A percentile compares a stretch with the other conserved stretches of the same genome.
Evolutionary conservation across 2,888 invertebrate genomes (phyloP).

Genomic region (Aethes cnicana): DNA sequence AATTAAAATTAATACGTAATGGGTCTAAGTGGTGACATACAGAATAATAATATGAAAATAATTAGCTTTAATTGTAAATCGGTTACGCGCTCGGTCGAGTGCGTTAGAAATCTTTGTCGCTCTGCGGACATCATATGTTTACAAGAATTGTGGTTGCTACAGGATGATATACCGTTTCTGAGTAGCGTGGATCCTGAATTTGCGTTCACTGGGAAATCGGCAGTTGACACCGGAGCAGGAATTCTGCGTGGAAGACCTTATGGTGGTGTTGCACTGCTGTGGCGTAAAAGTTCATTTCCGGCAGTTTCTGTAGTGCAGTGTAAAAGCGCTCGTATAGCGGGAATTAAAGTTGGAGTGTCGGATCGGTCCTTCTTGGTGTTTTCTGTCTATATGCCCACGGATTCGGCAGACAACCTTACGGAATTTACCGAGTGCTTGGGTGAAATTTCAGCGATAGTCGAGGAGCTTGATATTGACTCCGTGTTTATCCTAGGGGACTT

Average conservation of each 20-base stretch:
- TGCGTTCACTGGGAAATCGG: constrained; percentile 21
- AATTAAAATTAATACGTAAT: no score
- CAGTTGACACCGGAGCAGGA: constrained; percentile 24
- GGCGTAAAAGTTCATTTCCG: not conserved
- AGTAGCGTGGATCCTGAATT: constrained; percentile 8
- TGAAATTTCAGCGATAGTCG: not conserved
- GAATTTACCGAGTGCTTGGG: not conserved
- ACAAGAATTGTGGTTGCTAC: constrained; percentile 27
- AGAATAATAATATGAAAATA: no score
- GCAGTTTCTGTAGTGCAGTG: not conserved
- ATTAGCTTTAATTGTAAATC: constrained; percentile 32
- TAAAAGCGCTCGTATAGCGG: not conserved
- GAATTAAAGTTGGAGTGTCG: not conserved
- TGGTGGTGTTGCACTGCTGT: not conserved
- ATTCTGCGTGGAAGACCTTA: not conserved
- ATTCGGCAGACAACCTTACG: not conserved
- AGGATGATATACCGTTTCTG: constrained; percentile 17
- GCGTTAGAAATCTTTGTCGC: constrained; percentile 30
- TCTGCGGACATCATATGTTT: constrained; percentile 1
- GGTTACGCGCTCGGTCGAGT: constrained; percentile 26
- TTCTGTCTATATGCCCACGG: not conserved
- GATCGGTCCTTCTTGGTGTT: not conserved
- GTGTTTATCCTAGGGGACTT: not conserved
- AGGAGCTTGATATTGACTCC: constrained; percentile 2
- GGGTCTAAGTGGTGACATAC: no score